phyloP scores from a whole-genome alignment of 2,888 invertebrate genomes.

The Pogonocherus hispidulus region DNA sequence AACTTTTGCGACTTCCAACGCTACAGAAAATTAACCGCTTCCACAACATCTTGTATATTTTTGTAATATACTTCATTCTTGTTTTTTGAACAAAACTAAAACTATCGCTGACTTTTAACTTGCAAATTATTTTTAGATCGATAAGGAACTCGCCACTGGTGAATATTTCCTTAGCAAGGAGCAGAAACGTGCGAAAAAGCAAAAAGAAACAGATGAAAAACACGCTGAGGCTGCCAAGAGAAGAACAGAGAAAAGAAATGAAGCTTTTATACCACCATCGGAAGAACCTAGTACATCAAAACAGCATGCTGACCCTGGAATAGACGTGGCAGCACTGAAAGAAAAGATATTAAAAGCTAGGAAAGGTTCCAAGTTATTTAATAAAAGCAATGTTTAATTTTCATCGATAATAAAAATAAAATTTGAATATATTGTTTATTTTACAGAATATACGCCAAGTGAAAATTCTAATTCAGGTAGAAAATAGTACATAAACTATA shows the following conservation, averaged over 20 bases:
- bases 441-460: too few species aligned
- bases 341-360: slow-evolving; percentile 81
- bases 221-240: slow-evolving; percentile 81
- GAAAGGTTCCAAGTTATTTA: slow-evolving; percentile 68
- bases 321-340: slow-evolving; percentile 82
- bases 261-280: slow-evolving; percentile 89
- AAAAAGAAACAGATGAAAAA: slow-evolving; percentile 83
- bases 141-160: slow-evolving; percentile 93
- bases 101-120: too few species aligned
- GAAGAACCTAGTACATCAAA: slow-evolving; percentile 73
- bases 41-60: too few species aligned
- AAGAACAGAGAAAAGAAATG: slow-evolving; percentile 82
- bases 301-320: slow-evolving; percentile 63
- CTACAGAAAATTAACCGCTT: too few species aligned
- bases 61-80: too few species aligned
- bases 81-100: too few species aligned
- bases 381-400: slow-evolving; percentile 43
- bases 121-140: slow-evolving; percentile 73
- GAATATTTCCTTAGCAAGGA: slow-evolving; percentile 96
- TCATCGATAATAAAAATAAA: background rate
- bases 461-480: too few species aligned
- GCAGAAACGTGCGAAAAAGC: slow-evolving; percentile 79
- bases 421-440: background rate
- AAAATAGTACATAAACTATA: too few species aligned
- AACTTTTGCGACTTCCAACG: too few species aligned